These are phyloP conservation scores for Macrophya alboannulata DNA, from an alignment of 2,888 invertebrate species.

Conservation along the genomic window DNA sequence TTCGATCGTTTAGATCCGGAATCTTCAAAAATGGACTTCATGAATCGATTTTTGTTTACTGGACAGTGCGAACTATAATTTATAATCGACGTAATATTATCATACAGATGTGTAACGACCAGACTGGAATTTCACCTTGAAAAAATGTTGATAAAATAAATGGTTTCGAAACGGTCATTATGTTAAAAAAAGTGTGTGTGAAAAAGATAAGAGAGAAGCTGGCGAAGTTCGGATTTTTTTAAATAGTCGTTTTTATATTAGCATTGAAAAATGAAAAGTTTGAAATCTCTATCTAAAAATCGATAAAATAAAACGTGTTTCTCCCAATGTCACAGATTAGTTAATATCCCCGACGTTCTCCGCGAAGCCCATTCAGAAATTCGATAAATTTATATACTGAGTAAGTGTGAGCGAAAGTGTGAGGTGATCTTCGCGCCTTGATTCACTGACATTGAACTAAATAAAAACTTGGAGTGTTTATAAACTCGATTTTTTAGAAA, in stretches of 20 bases:
- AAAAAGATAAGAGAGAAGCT: too few relatives aligned
- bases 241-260: too few relatives aligned
- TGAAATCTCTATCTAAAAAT: background rate
- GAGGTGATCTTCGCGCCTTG: background rate
- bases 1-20: background rate
- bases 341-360: background rate
- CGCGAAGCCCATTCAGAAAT: background rate
- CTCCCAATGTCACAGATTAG: background rate
- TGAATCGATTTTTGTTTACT: background rate
- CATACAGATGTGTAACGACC: background rate
- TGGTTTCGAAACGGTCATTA: background rate
- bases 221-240: too few relatives aligned
- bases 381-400: background rate
- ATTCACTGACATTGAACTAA: constrained; percentile 6
- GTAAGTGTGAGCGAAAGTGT: background rate
- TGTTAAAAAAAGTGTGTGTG: too few relatives aligned
- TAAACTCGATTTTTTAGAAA: background rate
- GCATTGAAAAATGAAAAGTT: too few relatives aligned
- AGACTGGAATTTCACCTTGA: background rate
- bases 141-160: background rate
- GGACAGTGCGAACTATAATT: background rate
- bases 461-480: background rate
- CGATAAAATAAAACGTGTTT: background rate
- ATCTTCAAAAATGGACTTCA: background rate
- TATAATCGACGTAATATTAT: background rate